Percentiles rank a stretch among this genome's conserved stretches.
Evolutionary conservation across 1,140 invertebrate genomes (phyloP).

Genomic region (Ridgeia piscesae): DNA sequence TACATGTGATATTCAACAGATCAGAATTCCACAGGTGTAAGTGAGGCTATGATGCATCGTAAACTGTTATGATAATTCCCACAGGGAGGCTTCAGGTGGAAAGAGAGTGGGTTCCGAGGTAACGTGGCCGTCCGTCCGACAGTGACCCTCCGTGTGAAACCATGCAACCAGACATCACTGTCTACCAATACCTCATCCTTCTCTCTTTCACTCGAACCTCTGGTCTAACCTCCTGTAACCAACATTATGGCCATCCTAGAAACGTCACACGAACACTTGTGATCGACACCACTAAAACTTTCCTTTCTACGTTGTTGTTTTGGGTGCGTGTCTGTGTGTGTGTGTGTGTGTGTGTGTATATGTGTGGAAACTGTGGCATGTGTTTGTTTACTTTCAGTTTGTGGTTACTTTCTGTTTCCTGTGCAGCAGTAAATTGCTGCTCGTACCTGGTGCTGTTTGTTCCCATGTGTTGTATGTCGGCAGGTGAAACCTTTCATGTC

Average conservation of each 20-base stretch:
- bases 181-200: not conserved
- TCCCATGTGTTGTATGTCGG: not conserved
- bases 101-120: not conserved
- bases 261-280: not conserved
- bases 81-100: not conserved
- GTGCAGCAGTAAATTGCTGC: not conserved
- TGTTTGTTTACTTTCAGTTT: not conserved
- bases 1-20: slow-evolving; percentile 18
- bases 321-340: not conserved
- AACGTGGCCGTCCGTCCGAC: not conserved
- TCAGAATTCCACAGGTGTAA: slow-evolving; percentile 21
- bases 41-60: not conserved
- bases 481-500: not conserved
- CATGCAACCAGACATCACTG: not conserved
- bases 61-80: not conserved
- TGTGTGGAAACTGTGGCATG: not conserved
- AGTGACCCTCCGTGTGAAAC: not conserved
- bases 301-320: not conserved
- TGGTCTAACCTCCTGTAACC: not conserved
- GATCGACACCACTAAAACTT: not conserved
- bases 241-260: not conserved
- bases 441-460: not conserved
- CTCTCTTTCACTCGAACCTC: not conserved
- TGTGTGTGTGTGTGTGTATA: not conserved
- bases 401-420: not conserved